Evolutionary conservation across 2,888 invertebrate genomes (phyloP), one percentile per base, ranked within the genome.

Genomic region (Perizoma flavofasciatum): DNA sequence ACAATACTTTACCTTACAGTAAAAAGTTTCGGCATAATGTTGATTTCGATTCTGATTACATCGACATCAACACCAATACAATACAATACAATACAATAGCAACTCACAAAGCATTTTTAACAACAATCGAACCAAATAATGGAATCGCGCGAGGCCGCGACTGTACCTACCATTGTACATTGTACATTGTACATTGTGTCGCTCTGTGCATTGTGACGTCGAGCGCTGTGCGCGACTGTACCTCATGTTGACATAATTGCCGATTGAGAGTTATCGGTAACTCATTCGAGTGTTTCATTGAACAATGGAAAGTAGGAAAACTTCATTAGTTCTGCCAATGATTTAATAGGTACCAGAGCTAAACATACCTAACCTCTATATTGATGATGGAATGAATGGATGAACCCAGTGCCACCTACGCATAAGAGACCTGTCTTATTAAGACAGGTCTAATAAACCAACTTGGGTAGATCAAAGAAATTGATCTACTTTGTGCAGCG

Each of bases 221-320:
- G 52, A 37, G 54, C 41, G 11, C 37, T 33, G 52, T 43, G 54
- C 41, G 55, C 43, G 51, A 44, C 41, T 11, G 59, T 44, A 44
- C 37, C 35, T 34, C 22, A 53, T 49, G 53, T 40, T 59, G 47
- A 49, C 59, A 48, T 51, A 49, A 62, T 53, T 43, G 59, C 49
- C 59, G 59, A 63, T 55, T 53, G 59, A 59, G 51, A 48, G 35
- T 59, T 55, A 55, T 51, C 51, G 60, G 47, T 48, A 48, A 39
- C 59, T 34, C 59, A 55, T 33, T 49, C 61, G 49, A 61, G 52
- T 56, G 55, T 56, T 56, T 52, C 61, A 60, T 40, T 52, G 49
- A 56, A 61, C 61, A 61, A 61, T 61, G 49, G 52, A 61, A 56
- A 61, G 55, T 49, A 48, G 55, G 60, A 55, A 55, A 61, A 49